Base-by-base conservation (phyloP, 2,888 invertebrate species). In the Trichopria drosophilae region DNA sequence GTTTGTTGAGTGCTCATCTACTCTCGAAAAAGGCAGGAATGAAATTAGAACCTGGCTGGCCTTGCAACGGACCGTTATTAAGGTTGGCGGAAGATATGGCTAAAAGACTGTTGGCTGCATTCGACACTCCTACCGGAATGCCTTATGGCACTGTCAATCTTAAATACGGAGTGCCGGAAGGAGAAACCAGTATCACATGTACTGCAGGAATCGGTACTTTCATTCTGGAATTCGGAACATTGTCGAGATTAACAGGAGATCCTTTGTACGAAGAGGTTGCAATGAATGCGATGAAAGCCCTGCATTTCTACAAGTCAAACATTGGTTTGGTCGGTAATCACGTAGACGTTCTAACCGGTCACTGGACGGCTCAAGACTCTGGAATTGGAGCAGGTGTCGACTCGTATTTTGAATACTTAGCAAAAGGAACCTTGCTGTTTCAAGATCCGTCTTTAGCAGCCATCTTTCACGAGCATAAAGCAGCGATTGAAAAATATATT, bases 141-240 rank as follows among this genome's bases (percentile, higher is more conserved):
- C 97, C 98, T 0, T 98, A 94, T 77, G 99, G 99, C 6, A 99
- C 99, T 0, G 94, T 95, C 0, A 95, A 95, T 75, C 79, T 99
- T 24, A 82, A 86, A 43, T 82, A 90, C 68, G 98, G 98, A 1
- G 93, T 99, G 1, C 98, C 98, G 0, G 82, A 83, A 23, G 93
- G 91, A 6, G 99, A 99, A 78, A 99, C 99, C 0, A 87, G 93
- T 26, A 84, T 99, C 1, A 99, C 98, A 0, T 98, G 98, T 71
- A 97, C 98, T 0, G 99, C 99, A 10, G 96, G 98, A 1, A 93
- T 98, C 29, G 97, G 97, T 1, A 99, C 99, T 3, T 98, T 93
- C 73, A 84, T 99, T 28, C 80, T 99, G 12, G 99, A 99, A 77
- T 98, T 99, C 80, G 97, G 95, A 1, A 87, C 97, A 0, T 78